Evolutionary conservation across 2,888 invertebrate genomes (phyloP).

Genomic region (Apotomis turbidana): DNA sequence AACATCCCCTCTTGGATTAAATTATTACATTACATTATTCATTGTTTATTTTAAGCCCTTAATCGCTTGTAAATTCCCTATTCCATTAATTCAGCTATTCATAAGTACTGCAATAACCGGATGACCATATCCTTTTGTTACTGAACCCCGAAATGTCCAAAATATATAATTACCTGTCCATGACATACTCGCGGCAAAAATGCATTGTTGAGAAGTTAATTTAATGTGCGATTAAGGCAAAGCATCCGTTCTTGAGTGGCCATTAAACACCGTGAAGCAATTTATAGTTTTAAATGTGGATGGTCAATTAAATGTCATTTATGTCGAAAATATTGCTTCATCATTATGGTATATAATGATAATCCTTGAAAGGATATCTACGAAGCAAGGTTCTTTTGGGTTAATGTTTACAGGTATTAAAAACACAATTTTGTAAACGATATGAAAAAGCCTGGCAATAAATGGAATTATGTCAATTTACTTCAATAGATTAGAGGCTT

Average conservation of each 20-base stretch:
- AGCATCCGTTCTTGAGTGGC: not conserved
- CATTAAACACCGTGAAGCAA: slow-evolving; percentile 21
- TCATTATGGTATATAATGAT: not conserved
- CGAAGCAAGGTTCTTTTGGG: too few species aligned
- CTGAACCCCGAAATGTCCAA: slow-evolving; percentile 5
- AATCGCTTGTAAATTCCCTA: too few species aligned
- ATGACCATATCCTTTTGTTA: not conserved
- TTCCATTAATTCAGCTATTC: not conserved
- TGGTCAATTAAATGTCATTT: slow-evolving; percentile 6
- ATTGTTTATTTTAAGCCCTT: too few species aligned
- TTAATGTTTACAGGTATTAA: too few species aligned
- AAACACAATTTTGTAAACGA: too few species aligned
- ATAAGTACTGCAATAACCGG: not conserved
- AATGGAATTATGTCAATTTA: too few species aligned
- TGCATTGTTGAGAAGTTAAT: slow-evolving; percentile 19
- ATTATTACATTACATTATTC: too few species aligned
- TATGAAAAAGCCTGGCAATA: too few species aligned
- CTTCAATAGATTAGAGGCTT: too few species aligned
- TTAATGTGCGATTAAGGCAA: slow-evolving; percentile 13
- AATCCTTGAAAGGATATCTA: not conserved
- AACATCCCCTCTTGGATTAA: too few species aligned
- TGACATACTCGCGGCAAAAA: slow-evolving; percentile 12
- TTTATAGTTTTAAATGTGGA: slow-evolving; percentile 14
- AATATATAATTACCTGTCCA: slow-evolving; percentile 19
- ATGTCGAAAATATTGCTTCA: not conserved